phyloP scores from a whole-genome alignment of 2,113 vertebrate species.

The Labeo catla region DNA sequence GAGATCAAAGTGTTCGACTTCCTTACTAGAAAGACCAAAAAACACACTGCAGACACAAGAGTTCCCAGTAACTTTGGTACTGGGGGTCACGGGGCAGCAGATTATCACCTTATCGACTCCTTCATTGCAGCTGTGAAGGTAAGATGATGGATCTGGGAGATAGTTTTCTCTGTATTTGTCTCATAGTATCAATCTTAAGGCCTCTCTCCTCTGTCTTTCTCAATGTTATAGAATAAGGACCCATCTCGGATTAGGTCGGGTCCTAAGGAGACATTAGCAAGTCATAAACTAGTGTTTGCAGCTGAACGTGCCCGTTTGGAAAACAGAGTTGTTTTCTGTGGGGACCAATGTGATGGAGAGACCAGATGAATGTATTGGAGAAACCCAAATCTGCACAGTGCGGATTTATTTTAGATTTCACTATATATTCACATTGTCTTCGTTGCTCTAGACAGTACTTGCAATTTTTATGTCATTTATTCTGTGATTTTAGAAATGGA shows the following conservation, averaged over 20 bases:
- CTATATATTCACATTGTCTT: neutral
- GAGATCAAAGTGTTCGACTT: slow-evolving; percentile 76
- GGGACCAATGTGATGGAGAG: slow-evolving; percentile 17
- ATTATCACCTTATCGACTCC: slow-evolving; percentile 78
- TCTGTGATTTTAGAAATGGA: neutral
- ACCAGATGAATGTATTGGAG: neutral
- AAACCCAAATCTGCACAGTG: neutral
- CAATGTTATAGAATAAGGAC: slow-evolving; percentile 66
- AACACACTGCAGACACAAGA: slow-evolving; percentile 49
- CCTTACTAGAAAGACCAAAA: slow-evolving; percentile 69
- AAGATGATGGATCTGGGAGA: slow-evolving; percentile 52
- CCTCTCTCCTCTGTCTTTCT: neutral
- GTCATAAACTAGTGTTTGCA: slow-evolving; percentile 79
- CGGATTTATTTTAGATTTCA: neutral
- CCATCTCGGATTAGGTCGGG: slow-evolving; percentile 71
- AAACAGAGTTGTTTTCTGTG: slow-evolving; percentile 71
- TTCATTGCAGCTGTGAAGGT: slow-evolving; percentile 83
- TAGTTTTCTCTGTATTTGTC: neutral
- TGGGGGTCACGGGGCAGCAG: slow-evolving; percentile 72
- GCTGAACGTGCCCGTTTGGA: slow-evolving; percentile 76
- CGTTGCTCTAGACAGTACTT: neutral
- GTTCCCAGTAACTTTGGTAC: slow-evolving; percentile 55
- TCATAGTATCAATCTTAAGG: neutral
- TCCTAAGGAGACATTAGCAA: slow-evolving; percentile 73
- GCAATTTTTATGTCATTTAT: neutral